Percentiles rank a stretch among this genome's conserved stretches.
phyloP scores from a whole-genome alignment of 2,113 vertebrate species.

The Odontophorus gujanensis region DNA sequence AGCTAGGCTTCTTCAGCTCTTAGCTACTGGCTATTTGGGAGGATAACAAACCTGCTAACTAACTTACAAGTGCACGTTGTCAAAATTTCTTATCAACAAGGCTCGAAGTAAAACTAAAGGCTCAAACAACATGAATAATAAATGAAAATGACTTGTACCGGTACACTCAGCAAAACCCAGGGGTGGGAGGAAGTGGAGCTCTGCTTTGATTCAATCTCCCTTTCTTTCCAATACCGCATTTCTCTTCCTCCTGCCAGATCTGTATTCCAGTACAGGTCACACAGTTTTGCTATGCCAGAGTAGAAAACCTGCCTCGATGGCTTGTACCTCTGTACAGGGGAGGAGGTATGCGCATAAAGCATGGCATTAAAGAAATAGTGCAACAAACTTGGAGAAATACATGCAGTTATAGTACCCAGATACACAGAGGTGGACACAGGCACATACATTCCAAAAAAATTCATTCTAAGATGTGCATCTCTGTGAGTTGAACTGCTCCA shows the following conservation, averaged over 20 bases:
- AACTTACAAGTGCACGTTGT: background rate
- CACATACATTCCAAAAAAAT: background rate
- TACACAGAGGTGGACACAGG: background rate
- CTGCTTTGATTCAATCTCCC: background rate
- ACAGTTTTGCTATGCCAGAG: background rate
- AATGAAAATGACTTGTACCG: constrained; percentile 25
- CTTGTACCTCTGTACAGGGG: background rate
- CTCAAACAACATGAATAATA: constrained; percentile 32
- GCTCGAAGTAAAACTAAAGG: constrained; percentile 24
- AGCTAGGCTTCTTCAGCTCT: background rate
- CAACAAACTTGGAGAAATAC: background rate
- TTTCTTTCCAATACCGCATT: background rate
- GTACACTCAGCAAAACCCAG: background rate
- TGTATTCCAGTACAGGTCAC: background rate
- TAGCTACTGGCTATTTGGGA: background rate
- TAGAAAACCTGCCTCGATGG: background rate
- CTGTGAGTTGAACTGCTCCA: background rate
- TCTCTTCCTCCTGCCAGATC: background rate
- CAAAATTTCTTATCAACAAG: constrained; percentile 18
- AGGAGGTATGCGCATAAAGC: background rate
- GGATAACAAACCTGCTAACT: constrained; percentile 12
- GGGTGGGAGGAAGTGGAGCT: background rate
- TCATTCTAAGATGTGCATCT: background rate
- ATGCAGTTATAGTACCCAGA: background rate
- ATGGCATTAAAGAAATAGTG: background rate